Evolutionary conservation across 1,140 invertebrate species (phyloP).

Genomic region (Conus betulinus): DNA sequence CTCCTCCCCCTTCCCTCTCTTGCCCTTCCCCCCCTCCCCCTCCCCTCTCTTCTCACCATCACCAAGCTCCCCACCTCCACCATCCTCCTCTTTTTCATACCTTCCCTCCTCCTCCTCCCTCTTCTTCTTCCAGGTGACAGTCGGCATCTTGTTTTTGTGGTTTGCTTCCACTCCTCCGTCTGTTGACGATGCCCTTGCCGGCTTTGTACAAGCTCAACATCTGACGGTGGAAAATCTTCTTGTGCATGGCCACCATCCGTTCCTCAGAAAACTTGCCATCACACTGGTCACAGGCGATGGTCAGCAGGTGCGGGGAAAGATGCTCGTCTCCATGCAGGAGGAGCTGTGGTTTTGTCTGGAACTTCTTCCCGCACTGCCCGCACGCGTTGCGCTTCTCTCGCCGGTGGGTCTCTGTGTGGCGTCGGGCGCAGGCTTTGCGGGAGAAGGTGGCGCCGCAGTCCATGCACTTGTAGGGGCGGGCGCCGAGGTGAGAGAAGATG

Average conservation of each 20-base stretch:
- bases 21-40: background rate
- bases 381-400: constrained; percentile 48
- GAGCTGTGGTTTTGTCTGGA: background rate
- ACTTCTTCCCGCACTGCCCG: constrained; percentile 2
- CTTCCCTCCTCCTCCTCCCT: no score
- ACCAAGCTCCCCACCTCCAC: no score
- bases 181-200: background rate
- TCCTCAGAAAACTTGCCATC: background rate
- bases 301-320: background rate
- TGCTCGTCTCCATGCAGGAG: constrained; percentile 12
- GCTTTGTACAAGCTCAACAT: background rate
- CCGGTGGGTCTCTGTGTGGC: constrained; percentile 50
- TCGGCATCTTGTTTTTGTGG: no score
- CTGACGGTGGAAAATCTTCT: background rate
- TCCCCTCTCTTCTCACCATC: background rate
- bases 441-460: constrained; percentile 45
- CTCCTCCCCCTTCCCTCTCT: background rate
- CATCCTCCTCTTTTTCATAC: no score
- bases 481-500: constrained; percentile 41
- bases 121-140: no score
- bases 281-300: constrained; percentile 4
- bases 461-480: constrained; percentile 40
- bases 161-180: background rate
- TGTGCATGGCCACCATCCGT: background rate
- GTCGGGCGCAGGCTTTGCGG: constrained; percentile 67